Conservation (phyloP, 2,888 invertebrate genomes). For the Calameuta pallipes region DNA sequence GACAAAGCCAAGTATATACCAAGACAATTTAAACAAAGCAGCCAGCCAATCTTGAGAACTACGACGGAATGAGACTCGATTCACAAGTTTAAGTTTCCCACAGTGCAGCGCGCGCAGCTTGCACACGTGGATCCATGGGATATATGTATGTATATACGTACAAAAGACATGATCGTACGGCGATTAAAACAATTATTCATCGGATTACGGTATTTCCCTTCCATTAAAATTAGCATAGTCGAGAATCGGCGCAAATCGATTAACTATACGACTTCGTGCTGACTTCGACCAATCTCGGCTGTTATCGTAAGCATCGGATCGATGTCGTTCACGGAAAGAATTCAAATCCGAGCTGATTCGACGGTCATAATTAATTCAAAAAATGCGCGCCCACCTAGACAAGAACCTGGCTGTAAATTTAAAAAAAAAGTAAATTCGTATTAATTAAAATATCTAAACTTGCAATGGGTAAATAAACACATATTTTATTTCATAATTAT, state of each 20-base stretch:
- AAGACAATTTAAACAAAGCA: neutral
- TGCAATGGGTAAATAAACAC: neutral
- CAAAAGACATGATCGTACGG: neutral
- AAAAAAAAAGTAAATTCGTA: neutral
- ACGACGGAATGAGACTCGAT: neutral
- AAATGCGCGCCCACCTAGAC: neutral
- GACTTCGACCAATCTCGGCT: neutral
- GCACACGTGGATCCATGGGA: conserved; percentile 1
- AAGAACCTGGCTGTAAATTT: neutral
- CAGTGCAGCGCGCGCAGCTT: conserved; percentile 26
- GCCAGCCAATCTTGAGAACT: neutral
- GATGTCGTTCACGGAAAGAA: neutral
- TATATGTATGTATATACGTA: conserved; percentile 10
- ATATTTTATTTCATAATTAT: conserved; percentile 8
- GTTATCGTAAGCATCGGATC: neutral
- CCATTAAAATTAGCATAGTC: conserved; percentile 21
- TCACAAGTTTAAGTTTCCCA: conserved; percentile 25
- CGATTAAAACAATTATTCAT: conserved; percentile 29
- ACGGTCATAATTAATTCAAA: neutral
- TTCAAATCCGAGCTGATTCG: neutral
- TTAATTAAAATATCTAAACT: neutral
- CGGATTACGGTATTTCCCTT: conserved; percentile 27
- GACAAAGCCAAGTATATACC: neutral
- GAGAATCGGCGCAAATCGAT: neutral
- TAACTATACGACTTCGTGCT: neutral